Evolutionary conservation across 2,888 invertebrate genomes (phyloP).

Genomic region (Mythimna lalbum): DNA sequence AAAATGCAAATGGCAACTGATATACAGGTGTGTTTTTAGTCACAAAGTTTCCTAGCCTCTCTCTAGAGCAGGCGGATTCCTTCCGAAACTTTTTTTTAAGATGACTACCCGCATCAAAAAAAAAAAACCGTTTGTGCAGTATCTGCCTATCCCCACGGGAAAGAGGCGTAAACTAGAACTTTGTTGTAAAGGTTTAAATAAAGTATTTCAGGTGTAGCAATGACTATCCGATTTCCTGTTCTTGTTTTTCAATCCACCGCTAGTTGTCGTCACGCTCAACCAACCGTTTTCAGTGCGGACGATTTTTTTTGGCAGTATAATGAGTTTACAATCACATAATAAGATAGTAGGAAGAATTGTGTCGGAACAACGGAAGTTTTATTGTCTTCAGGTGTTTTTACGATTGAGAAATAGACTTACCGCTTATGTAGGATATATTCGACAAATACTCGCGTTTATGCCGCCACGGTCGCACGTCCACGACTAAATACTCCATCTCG

Average conservation of each 20-base stretch:
- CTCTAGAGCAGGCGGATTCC: too few relatives aligned
- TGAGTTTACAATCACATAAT: conserved; percentile 8
- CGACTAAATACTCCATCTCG: too few relatives aligned
- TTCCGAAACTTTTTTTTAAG: too few relatives aligned
- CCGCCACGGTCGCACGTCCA: too few relatives aligned
- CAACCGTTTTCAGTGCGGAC: conserved; percentile 11
- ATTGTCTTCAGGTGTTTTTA: not conserved
- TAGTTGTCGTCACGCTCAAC: conserved; percentile 29
- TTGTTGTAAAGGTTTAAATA: conserved; percentile 2
- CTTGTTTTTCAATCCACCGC: conserved; percentile 19
- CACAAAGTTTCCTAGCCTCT: too few relatives aligned
- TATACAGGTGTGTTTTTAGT: too few relatives aligned
- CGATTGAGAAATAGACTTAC: not conserved
- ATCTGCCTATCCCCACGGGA: not conserved
- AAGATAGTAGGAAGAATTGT: not conserved
- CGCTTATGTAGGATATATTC: too few relatives aligned
- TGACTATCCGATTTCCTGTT: conserved; percentile 16
- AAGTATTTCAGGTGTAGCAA: conserved; percentile 6
- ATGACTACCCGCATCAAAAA: too few relatives aligned
- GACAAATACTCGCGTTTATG: too few relatives aligned
- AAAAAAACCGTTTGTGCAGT: not conserved
- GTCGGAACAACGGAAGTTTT: not conserved
- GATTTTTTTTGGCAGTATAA: conserved; percentile 31
- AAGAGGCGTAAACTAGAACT: not conserved
- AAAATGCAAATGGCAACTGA: too few relatives aligned